Base-by-base conservation (phyloP, 2,888 invertebrate species). In the Slavum lentiscoides region DNA sequence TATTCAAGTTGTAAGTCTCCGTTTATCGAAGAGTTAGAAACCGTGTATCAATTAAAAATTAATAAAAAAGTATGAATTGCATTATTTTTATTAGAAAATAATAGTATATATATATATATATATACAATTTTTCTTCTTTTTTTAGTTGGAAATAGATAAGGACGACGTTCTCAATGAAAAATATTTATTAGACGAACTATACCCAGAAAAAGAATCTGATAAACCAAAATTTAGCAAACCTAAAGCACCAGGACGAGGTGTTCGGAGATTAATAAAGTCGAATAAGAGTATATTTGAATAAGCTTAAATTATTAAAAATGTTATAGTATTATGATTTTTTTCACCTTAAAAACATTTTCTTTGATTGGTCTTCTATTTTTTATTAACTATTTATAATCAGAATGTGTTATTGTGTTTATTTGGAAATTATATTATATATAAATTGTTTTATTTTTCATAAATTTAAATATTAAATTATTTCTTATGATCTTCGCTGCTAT, bases 1-100 rank as follows among this genome's bases (percentile, higher is more conserved):
- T 99, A 98, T 87, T 98, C 98, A 0, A 97, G 97, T 85, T 98
- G 98, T 88, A 98, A 98, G 87, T 94, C 92, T 82, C 95, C 96
- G 23, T 91, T 99, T 83, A 88, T 97, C 76, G 93, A 94, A 83
- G 91, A 92, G 23, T 91, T 98, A 83, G 91, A 94, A 85, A 90
- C 86, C 61, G 85, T 91, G 73, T 88, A 94, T 85, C 94, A 94
- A 55, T 87, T 97, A 19, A 91, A 90, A 83, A 91, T 98, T 84
- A 90, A 89, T 0, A 97, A 97, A 88, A 94, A 96, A 90, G 98
- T 97, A 87, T 87, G 87, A 21, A 64, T 62, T 59, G 13, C 70
- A 70, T 67, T 74, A 23, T 39, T 61, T 62, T 53, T 67, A 68
- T 69, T 39, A 13, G 17, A 19, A 39, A 72, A 61, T 39, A 15